Base-by-base conservation (phyloP, 2,113 vertebrate species). In the Orycteropus afer region DNA sequence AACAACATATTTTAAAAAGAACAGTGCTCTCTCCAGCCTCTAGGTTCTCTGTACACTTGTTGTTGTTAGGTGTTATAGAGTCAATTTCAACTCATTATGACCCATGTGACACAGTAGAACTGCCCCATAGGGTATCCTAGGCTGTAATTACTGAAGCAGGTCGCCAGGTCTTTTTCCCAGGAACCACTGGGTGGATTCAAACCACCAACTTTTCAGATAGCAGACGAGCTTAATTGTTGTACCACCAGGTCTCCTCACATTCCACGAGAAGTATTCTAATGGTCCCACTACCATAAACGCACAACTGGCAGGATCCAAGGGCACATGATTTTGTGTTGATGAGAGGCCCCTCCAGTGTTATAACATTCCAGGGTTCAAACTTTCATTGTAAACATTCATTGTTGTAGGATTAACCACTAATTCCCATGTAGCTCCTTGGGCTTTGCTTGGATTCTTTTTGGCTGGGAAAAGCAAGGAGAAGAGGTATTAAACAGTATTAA, bases 321-420 rank as follows among this genome's bases (percentile, higher is more conserved):
- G 2, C 18, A 47, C 51, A 91, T 37, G 20, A 74, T 12, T 96
- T 81, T 95, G 47, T 29, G 73, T 74, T 40, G 95, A 0, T 90
- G 51, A 88, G 42, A 90, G 25, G n/a, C 7, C 59, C 74, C 14
- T 67, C n/a, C 47, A 63, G 42, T 3, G 13, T 23, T 51, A 40
- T 71, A 77, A 51, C 87, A 27, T 20, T 59, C 47, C 9, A 8
- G 51, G 7, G 73, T 95, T 97, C 87, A 71, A 5, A 4, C 63
- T 14, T 95, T 53, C 74, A 93, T 63, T 29, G 88, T 65, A 61
- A 59, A 89, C 92, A 7, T 9, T 82, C 42, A 15, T 96, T 71
- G 61, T 78, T 92, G 20, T 84, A 67, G 37, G 25, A 59, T 42
- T 8, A 25, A 51, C 23, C 23, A 59, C 3, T 34, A 45, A 14